These are phyloP conservation scores for Ostrea denselamellosa DNA, from an alignment of 1,140 invertebrate species.

Conservation along the genomic window DNA sequence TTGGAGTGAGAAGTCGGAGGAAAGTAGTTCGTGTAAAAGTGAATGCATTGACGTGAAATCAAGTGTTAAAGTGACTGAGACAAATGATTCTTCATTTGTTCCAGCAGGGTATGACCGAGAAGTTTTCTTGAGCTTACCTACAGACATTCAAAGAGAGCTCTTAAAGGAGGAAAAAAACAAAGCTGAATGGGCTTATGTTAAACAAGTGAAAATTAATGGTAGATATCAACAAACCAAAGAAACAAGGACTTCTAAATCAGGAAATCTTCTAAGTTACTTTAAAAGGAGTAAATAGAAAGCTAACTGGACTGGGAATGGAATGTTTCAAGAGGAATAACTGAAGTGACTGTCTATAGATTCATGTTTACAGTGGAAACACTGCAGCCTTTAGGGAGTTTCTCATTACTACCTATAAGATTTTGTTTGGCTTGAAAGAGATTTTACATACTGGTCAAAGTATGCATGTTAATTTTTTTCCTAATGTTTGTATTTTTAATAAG, in stretches of 20 bases:
- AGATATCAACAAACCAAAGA: background rate
- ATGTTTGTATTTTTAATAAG: no score
- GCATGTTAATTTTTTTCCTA: no score
- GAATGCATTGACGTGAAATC: background rate
- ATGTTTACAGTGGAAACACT: no score
- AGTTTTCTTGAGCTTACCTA: conserved; percentile 51
- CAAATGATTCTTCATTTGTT: background rate
- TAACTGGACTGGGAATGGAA: background rate
- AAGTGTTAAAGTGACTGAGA: background rate
- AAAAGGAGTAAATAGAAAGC: conserved; percentile 17
- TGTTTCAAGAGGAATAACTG: background rate
- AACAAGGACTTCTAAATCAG: background rate
- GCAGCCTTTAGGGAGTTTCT: no score
- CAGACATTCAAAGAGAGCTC: conserved; percentile 58
- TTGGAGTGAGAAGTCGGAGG: background rate
- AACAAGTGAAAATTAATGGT: background rate
- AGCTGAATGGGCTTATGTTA: conserved; percentile 26
- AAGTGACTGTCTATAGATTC: no score
- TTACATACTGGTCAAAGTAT: no score
- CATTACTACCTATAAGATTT: no score
- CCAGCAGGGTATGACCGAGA: conserved; percentile 42
- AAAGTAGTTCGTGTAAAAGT: background rate
- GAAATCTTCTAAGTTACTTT: conserved; percentile 1
- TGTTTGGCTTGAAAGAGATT: no score
- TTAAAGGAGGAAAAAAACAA: conserved; percentile 46